phyloP scores from a whole-genome alignment of 2,888 invertebrate genomes.

The Fissipunctia ypsillon region DNA sequence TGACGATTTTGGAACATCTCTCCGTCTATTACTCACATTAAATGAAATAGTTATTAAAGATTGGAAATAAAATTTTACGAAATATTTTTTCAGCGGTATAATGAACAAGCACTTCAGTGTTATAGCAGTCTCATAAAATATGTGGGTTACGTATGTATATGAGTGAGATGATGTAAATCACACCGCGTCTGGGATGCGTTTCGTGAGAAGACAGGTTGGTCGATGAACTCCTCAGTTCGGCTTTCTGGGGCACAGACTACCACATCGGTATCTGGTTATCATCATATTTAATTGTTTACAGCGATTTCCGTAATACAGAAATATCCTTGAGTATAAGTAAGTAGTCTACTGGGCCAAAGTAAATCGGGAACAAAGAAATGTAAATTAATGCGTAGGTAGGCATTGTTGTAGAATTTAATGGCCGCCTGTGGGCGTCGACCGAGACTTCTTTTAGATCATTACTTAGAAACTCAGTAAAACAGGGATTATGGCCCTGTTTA shows the following conservation, averaged over 20 bases:
- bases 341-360: constrained; percentile 52
- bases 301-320: constrained; percentile 47
- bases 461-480: constrained; percentile 56
- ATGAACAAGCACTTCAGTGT: constrained; percentile 42
- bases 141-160: constrained; percentile 58
- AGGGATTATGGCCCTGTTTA: constrained; percentile 52
- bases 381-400: constrained; percentile 29
- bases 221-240: constrained; percentile 74
- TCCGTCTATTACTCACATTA: constrained; percentile 45
- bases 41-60: constrained; percentile 43
- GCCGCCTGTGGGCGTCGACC: constrained; percentile 37
- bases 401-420: constrained; percentile 54
- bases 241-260: constrained; percentile 61
- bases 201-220: constrained; percentile 66
- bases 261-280: constrained; percentile 63
- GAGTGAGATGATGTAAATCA: constrained; percentile 53
- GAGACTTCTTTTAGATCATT: constrained; percentile 52
- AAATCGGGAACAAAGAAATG: constrained; percentile 52
- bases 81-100: constrained; percentile 49
- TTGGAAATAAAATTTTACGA: constrained; percentile 45
- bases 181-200: constrained; percentile 57
- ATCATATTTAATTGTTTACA: constrained; percentile 62
- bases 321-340: constrained; percentile 33
- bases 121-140: constrained; percentile 58
- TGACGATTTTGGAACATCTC: constrained; percentile 36